Percentiles rank a stretch among this genome's conserved stretches.
Evolutionary conservation across 2,797 vertebrate genomes (phyloP).

Genomic region (Threskiornis aethiopicus): DNA sequence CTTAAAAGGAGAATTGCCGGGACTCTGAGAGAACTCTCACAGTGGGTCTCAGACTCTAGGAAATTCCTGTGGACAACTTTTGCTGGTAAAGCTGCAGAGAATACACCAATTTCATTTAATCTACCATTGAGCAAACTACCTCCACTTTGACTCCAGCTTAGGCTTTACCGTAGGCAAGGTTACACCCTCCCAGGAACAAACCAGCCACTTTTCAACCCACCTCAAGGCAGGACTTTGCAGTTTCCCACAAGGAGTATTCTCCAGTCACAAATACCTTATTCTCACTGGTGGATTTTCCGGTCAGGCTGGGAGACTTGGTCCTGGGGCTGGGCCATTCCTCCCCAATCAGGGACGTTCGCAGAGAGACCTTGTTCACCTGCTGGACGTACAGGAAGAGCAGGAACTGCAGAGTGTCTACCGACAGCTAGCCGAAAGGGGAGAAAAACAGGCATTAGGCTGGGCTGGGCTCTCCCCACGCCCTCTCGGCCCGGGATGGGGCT

Average conservation of each 20-base stretch:
- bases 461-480: background rate
- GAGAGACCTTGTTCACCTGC: conserved; percentile 90
- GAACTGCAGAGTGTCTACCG: conserved; percentile 92
- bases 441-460: background rate
- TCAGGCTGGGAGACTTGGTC: conserved; percentile 77
- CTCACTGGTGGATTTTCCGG: conserved; percentile 81
- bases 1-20: background rate
- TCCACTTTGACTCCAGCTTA: too few species aligned
- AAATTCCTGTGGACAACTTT: rapidly evolving
- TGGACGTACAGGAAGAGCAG: conserved; percentile 94
- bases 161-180: rapidly evolving
- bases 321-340: conserved; percentile 94
- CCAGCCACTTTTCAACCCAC: rapidly evolving
- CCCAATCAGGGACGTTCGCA: conserved; percentile 89
- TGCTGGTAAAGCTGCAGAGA: background rate
- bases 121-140: rapidly evolving
- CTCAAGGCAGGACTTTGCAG: background rate
- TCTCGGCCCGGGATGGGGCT: background rate
- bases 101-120: rapidly evolving
- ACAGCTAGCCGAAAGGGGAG: conserved; percentile 76
- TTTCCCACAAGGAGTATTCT: background rate
- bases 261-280: conserved; percentile 82
- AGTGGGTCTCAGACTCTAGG: rapidly evolving
- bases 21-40: too few species aligned
- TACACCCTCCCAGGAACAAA: background rate